phyloP scores from a whole-genome alignment of 1,140 invertebrate genomes.

The Sweltsa coloradensis region DNA sequence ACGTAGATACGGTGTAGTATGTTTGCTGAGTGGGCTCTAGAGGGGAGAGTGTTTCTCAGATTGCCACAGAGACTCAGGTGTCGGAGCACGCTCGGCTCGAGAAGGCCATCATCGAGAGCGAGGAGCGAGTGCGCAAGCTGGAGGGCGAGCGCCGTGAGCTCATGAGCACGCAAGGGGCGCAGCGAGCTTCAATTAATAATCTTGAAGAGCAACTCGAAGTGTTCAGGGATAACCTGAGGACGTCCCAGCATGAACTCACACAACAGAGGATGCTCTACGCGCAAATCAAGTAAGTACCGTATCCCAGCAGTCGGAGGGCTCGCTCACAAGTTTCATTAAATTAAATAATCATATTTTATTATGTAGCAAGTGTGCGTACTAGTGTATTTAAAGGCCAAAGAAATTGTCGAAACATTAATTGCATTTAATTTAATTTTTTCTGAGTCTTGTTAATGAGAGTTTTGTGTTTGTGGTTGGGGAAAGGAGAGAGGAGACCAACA shows the following conservation, averaged over 20 bases:
- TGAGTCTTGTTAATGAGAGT: too few relatives aligned
- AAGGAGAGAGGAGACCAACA: too few relatives aligned
- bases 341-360: too few relatives aligned
- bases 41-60: constrained; percentile 24
- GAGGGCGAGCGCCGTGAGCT: constrained; percentile 31
- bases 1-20: neutral
- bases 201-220: constrained; percentile 29
- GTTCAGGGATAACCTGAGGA: neutral
- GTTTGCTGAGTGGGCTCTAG: neutral
- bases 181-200: constrained; percentile 25
- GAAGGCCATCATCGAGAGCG: constrained; percentile 25
- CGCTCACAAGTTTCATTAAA: too few relatives aligned
- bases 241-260: constrained; percentile 3
- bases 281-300: constrained; percentile 8
- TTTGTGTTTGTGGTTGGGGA: too few relatives aligned
- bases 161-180: constrained; percentile 27
- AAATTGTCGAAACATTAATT: too few relatives aligned
- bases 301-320: too few relatives aligned
- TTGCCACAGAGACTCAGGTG: constrained; percentile 37
- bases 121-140: constrained; percentile 26
- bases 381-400: too few relatives aligned
- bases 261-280: constrained; percentile 3
- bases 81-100: constrained; percentile 30
- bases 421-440: too few relatives aligned
- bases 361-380: too few relatives aligned